Percentiles rank a stretch among this genome's conserved stretches.
Evolutionary conservation across 2,113 vertebrate species (phyloP).

Genomic region (Glareola pratincola): DNA sequence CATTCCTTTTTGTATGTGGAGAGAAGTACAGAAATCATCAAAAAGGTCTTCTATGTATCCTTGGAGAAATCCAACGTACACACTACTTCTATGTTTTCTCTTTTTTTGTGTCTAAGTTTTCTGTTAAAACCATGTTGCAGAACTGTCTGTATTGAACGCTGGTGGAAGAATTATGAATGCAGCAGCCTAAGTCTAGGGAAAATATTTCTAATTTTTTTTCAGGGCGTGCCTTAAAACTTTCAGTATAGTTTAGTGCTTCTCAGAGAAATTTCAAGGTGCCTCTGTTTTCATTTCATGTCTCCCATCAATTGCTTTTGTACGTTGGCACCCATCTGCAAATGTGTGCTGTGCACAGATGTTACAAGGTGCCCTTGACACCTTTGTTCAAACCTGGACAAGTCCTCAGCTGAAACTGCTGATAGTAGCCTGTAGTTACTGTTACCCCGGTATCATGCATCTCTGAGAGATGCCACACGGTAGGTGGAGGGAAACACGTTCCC

Average conservation of each 20-base stretch:
- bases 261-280: not conserved
- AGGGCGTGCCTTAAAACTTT: not conserved
- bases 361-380: constrained; percentile 21
- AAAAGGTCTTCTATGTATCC: not conserved
- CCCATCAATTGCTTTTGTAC: not conserved
- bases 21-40: not conserved
- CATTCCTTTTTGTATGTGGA: not conserved
- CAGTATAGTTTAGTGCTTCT: not conserved
- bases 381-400: not conserved
- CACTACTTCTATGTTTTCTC: not conserved
- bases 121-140: not conserved
- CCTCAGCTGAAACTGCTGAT: not conserved
- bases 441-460: not conserved
- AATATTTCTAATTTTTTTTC: not conserved
- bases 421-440: not conserved
- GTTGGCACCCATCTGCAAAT: not conserved
- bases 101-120: not conserved
- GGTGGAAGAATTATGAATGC: not conserved
- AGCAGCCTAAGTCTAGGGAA: not conserved
- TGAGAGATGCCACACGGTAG: not conserved
- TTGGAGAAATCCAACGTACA: not conserved
- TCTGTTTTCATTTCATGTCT: not conserved
- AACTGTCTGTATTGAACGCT: not conserved
- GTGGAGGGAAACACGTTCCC: not conserved
- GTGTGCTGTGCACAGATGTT: not conserved